A percentile compares a stretch with the other conserved stretches of the same genome.
These are phyloP conservation scores for Heliothis virescens DNA, from an alignment of 1,140 invertebrate species.

Conservation along the genomic window DNA sequence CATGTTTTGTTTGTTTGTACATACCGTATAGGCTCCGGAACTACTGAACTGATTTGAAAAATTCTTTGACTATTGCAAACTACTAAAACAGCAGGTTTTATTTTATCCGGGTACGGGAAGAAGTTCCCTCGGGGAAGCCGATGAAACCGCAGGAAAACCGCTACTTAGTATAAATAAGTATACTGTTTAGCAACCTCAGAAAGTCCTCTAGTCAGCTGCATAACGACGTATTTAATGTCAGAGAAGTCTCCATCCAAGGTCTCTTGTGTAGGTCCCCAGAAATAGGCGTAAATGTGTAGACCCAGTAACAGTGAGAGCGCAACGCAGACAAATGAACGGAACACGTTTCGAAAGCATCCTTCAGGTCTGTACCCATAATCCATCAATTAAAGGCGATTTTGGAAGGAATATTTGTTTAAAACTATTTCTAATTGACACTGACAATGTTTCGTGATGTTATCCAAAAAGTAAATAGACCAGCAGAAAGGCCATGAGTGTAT, in stretches of 20 bases:
- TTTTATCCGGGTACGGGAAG: no score
- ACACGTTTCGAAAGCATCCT: slow-evolving; percentile 61
- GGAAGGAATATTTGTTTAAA: background rate
- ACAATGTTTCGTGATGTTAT: background rate
- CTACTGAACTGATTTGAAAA: no score
- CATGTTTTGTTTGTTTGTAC: no score
- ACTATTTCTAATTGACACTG: background rate
- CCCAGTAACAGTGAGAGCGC: slow-evolving; percentile 67
- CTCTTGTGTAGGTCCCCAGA: slow-evolving; percentile 64
- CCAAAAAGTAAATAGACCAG: no score
- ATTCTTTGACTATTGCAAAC: background rate
- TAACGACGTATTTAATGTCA: slow-evolving; percentile 76
- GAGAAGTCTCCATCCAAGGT: slow-evolving; percentile 70
- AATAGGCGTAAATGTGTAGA: slow-evolving; percentile 71
- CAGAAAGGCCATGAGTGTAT: no score
- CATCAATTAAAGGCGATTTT: slow-evolving; percentile 55
- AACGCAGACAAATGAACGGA: slow-evolving; percentile 73
- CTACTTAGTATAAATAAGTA: background rate
- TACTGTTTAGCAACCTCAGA: slow-evolving; percentile 62
- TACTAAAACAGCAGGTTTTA: no score
- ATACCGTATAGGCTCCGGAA: no score
- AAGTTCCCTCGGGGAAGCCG: no score
- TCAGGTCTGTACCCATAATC: slow-evolving; percentile 65
- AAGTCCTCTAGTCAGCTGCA: slow-evolving; percentile 72
- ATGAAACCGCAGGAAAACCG: no score